Base-by-base conservation (phyloP, 2,113 vertebrate species). In the Ranitomeya imitator region DNA sequence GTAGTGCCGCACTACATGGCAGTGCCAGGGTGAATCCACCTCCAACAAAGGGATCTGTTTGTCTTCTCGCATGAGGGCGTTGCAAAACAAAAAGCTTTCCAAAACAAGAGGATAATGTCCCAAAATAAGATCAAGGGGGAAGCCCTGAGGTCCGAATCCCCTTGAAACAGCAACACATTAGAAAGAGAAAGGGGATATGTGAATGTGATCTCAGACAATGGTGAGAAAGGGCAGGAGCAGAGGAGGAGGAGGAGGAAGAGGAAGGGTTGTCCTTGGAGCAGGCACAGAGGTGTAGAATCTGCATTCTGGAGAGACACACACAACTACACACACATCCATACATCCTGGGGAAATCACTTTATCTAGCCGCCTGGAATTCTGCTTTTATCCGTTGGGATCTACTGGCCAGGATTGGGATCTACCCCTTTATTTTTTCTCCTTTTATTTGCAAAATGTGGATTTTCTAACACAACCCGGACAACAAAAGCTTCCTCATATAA, bases 251-350 rank as follows among this genome's bases (percentile, higher is more conserved):
- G 18, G 80, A 19, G 60, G 51, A 15, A 89, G 23, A 15, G 18
- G 76, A 12, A 26, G 67, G 86, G 88, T 51, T 60, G 0, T 89
- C 63, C 90, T 51, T 57, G 91, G 92, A 91, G 91, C 90, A 91
- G 92, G 90, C 79, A 90, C 78, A 92, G 91, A 91, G 92, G 92
- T 90, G 92, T 90, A 90, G 19, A 74, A 77, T 51, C 80, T 83
- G 61, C 85, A 67, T 26, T 79, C 76, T 79, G 51, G 61, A 63
- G 77, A 87, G 76, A 80, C 77, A 55, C 37, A 1, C 61, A 83
- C 31, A 65, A 15, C 85, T 86, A 18, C 10, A 51, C 21, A 18
- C 59, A 79, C 74, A 61, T 60, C 59, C 19, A 83, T 37, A 71
- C 6, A 85, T 85, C 37, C 37, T 16, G 19, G 69, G 76, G 60